Evolutionary conservation across 2,797 vertebrate genomes (phyloP).

Genomic region (Syncerus caffer): DNA sequence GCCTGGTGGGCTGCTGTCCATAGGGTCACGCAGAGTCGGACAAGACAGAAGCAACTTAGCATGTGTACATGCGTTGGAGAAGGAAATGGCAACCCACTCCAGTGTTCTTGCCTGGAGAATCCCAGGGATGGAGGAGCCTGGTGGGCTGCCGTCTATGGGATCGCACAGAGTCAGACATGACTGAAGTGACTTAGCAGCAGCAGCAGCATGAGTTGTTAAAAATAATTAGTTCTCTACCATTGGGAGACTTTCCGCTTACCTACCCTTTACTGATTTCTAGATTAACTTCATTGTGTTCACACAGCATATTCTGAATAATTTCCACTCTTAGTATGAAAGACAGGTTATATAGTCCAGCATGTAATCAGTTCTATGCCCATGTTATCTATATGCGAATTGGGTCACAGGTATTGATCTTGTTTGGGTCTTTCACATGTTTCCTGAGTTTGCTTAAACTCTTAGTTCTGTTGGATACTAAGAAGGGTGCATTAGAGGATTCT

Average conservation of each 20-base stretch:
- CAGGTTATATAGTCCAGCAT: not conserved
- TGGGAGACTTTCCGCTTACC: not conserved
- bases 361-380: not conserved
- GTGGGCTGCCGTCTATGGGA: not conserved
- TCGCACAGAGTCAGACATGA: not conserved
- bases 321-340: not conserved
- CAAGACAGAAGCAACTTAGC: too few relatives aligned
- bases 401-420: not conserved
- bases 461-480: not conserved
- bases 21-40: too few relatives aligned
- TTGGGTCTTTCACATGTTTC: not conserved
- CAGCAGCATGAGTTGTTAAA: not conserved
- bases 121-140: not conserved
- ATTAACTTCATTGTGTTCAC: not conserved
- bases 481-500: not conserved
- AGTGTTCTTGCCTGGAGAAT: not conserved
- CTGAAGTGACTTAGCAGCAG: not conserved
- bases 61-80: not conserved
- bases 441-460: not conserved
- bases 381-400: not conserved
- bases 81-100: not conserved
- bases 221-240: not conserved
- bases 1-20: too few relatives aligned
- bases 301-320: not conserved
- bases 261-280: not conserved